Percentiles rank a stretch among this genome's conserved stretches.
phyloP scores from a whole-genome alignment of 2,888 invertebrate genomes.

The Crossocerus cetratus region DNA sequence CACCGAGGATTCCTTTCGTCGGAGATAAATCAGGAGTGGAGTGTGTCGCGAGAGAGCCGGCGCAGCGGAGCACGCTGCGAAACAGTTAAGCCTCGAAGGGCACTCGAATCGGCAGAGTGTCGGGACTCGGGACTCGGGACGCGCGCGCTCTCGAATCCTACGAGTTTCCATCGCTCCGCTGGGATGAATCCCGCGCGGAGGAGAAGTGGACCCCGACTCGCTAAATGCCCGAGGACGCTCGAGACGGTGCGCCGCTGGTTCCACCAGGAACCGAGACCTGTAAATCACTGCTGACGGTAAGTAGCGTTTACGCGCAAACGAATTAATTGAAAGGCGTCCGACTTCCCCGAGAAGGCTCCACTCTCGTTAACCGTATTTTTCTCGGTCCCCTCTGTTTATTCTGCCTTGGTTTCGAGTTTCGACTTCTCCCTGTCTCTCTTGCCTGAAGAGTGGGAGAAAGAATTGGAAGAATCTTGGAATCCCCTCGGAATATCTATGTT shows the following conservation, averaged over 20 bases:
- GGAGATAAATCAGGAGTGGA: no score
- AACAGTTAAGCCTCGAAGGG: background rate
- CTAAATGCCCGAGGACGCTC: slow-evolving; percentile 35
- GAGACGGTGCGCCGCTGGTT: slow-evolving; percentile 29
- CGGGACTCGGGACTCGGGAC: no score
- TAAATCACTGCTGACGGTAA: slow-evolving; percentile 64
- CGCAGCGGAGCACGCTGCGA: no score
- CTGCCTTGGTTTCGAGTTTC: no score
- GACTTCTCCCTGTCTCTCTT: no score
- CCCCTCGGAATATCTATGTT: background rate
- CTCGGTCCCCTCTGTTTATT: slow-evolving; percentile 17
- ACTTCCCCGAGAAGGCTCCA: slow-evolving; percentile 30
- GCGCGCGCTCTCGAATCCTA: slow-evolving; percentile 22
- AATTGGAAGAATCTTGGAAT: background rate
- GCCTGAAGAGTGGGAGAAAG: slow-evolving; percentile 4
- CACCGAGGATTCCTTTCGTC: background rate
- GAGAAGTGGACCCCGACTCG: slow-evolving; percentile 27
- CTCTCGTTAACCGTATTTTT: background rate
- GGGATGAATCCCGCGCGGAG: slow-evolving; percentile 21
- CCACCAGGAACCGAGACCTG: slow-evolving; percentile 60
- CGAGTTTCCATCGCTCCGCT: slow-evolving; percentile 15
- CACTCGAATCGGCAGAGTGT: background rate
- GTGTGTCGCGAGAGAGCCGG: no score
- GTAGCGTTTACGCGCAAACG: slow-evolving; percentile 66
- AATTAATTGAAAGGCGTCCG: slow-evolving; percentile 63